Evolutionary conservation across 2,888 invertebrate genomes (phyloP).

Genomic region (Pteria penguin): DNA sequence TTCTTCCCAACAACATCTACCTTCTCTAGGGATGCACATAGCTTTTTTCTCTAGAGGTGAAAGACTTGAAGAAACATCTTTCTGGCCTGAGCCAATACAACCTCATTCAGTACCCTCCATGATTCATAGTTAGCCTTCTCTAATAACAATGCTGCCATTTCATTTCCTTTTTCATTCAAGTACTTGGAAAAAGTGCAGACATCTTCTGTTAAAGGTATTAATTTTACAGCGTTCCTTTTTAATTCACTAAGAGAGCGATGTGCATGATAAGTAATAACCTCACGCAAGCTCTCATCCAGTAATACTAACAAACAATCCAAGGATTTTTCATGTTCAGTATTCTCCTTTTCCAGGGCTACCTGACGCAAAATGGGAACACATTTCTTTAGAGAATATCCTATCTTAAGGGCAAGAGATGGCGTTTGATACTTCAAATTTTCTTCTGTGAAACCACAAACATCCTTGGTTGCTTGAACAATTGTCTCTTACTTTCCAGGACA

Average conservation of each 20-base stretch:
- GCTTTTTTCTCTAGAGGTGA: slow-evolving; percentile 23
- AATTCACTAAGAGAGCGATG: slow-evolving; percentile 12
- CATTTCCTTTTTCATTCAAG: not conserved
- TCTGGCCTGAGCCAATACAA: not conserved
- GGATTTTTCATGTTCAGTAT: not conserved
- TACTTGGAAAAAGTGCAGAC: not conserved
- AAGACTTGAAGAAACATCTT: slow-evolving; percentile 4
- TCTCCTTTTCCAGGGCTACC: slow-evolving; percentile 7
- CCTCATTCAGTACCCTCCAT: too few relatives aligned
- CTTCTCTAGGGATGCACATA: slow-evolving; percentile 15
- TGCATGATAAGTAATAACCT: slow-evolving; percentile 32
- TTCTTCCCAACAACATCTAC: slow-evolving; percentile 28
- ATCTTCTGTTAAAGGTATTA: slow-evolving; percentile 25
- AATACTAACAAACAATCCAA: slow-evolving; percentile 7
- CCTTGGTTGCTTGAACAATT: slow-evolving; percentile 1
- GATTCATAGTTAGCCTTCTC: slow-evolving; percentile 4
- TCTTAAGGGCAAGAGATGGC: slow-evolving; percentile 32
- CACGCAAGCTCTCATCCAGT: slow-evolving; percentile 15
- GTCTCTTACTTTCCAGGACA: not conserved
- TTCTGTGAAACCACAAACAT: slow-evolving; percentile 20
- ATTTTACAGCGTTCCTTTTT: slow-evolving; percentile 23
- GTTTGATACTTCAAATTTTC: not conserved
- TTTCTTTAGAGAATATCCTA: slow-evolving; percentile 31
- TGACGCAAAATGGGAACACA: slow-evolving; percentile 13
- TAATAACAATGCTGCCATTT: not conserved